A percentile compares a stretch with the other conserved stretches of the same genome.
Evolutionary conservation across 2,113 vertebrate species (phyloP).

Genomic region (Mionectes macconnelli): DNA sequence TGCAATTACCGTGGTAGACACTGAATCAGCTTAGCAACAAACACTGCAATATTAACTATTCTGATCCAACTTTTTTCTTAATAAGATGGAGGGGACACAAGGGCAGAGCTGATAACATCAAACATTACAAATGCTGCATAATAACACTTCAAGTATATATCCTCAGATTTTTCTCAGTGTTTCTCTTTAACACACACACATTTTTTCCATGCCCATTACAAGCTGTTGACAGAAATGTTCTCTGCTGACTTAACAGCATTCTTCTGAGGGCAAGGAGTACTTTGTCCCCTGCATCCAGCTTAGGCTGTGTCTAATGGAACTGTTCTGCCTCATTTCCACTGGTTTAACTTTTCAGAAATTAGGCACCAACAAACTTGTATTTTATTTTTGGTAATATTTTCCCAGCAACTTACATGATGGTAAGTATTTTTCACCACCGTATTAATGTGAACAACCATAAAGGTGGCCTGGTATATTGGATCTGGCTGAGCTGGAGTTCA

Average conservation of each 20-base stretch:
- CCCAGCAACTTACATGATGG: not conserved
- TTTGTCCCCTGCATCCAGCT: not conserved
- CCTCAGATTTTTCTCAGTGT: not conserved
- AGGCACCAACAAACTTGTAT: not conserved
- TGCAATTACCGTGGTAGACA: not conserved
- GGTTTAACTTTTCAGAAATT: not conserved
- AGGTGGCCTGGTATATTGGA: not conserved
- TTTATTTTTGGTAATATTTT: not conserved
- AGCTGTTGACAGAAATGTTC: not conserved
- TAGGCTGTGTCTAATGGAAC: not conserved
- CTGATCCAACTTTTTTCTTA: not conserved
- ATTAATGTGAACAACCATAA: not conserved
- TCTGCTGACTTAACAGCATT: not conserved
- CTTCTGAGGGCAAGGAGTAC: not conserved
- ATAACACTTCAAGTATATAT: not conserved
- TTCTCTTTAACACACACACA: not conserved
- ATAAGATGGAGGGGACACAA: not conserved
- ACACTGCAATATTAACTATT: not conserved
- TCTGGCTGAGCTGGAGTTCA: no score
- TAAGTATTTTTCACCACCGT: not conserved
- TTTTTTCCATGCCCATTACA: not conserved
- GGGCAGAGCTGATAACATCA: fast-evolving
- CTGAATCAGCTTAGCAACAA: not conserved
- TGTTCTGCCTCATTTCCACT: not conserved
- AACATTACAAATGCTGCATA: not conserved